A percentile compares a stretch with the other conserved stretches of the same genome.
phyloP scores from a whole-genome alignment of 2,888 invertebrate genomes.

The Xestoiulus laeticollis region DNA sequence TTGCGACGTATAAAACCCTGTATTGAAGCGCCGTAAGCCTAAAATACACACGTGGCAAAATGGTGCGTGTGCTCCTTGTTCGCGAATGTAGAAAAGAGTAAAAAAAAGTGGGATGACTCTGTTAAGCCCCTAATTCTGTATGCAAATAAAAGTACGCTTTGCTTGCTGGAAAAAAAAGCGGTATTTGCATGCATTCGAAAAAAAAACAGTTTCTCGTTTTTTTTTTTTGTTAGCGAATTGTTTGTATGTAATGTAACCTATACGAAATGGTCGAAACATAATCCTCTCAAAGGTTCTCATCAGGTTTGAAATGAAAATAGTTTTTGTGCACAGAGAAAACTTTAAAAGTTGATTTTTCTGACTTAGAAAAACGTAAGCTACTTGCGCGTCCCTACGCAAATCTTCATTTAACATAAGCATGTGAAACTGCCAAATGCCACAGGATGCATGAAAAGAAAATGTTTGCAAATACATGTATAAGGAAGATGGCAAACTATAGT shows the following conservation, averaged over 20 bases:
- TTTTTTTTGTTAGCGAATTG: slow-evolving; percentile 10
- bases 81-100: neutral
- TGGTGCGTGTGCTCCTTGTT: slow-evolving; percentile 23
- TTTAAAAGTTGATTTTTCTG: slow-evolving; percentile 33
- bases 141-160: slow-evolving; percentile 25
- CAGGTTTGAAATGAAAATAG: neutral
- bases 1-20: neutral
- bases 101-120: slow-evolving; percentile 31
- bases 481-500: neutral
- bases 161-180: neutral
- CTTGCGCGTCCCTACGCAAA: neutral
- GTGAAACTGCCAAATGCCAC: slow-evolving; percentile 14
- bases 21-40: neutral
- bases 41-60: slow-evolving; percentile 21
- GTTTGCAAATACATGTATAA: neutral
- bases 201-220: slow-evolving; percentile 34
- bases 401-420: slow-evolving; percentile 23
- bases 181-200: neutral
- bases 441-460: neutral
- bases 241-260: slow-evolving; percentile 13
- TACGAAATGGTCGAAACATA: slow-evolving; percentile 29
- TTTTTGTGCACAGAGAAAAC: neutral
- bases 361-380: slow-evolving; percentile 3
- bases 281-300: slow-evolving; percentile 37
- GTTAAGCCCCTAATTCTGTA: slow-evolving; percentile 37